These are phyloP conservation scores for Drosophila eugracilis DNA, from an alignment of 1,140 invertebrate species.

Conservation along the genomic window DNA sequence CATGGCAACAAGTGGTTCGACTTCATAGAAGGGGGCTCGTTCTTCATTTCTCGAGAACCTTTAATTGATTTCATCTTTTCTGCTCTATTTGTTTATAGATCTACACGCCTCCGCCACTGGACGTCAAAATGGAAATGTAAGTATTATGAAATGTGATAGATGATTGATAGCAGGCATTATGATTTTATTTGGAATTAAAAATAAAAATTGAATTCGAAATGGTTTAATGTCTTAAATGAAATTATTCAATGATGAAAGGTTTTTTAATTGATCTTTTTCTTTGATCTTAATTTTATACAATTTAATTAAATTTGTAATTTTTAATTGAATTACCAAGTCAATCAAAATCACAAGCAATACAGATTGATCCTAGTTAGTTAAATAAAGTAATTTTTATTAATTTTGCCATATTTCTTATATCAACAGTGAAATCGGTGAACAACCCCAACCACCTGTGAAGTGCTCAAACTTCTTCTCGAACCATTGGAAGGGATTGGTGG, in stretches of 20 bases:
- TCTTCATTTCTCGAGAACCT: constrained; percentile 11
- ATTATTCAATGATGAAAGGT: background rate
- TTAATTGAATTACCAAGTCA: background rate
- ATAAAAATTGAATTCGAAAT: background rate
- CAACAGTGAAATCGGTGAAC: constrained; percentile 64
- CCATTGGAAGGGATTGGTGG: constrained; percentile 88
- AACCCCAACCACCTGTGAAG: constrained; percentile 38
- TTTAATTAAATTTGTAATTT: background rate
- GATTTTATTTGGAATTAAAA: constrained; percentile 1
- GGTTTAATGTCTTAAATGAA: background rate
- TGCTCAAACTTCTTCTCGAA: constrained; percentile 61
- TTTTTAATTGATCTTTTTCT: background rate
- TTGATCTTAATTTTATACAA: background rate
- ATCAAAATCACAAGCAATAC: too few relatives aligned
- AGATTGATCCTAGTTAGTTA: too few relatives aligned
- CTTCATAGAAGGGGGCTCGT: constrained; percentile 40
- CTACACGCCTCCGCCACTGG: constrained; percentile 42
- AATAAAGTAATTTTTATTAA: background rate
- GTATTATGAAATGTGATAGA: constrained; percentile 26
- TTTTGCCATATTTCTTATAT: background rate
- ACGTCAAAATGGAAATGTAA: constrained; percentile 76
- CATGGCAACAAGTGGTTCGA: constrained; percentile 50
- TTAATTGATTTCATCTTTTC: constrained; percentile 45
- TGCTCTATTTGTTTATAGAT: constrained; percentile 58
- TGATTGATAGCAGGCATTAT: background rate